Percentiles rank a stretch among this genome's conserved stretches.
These are phyloP conservation scores for Apodemia hepburni DNA, from an alignment of 2,888 invertebrate genomes.

Conservation along the genomic window DNA sequence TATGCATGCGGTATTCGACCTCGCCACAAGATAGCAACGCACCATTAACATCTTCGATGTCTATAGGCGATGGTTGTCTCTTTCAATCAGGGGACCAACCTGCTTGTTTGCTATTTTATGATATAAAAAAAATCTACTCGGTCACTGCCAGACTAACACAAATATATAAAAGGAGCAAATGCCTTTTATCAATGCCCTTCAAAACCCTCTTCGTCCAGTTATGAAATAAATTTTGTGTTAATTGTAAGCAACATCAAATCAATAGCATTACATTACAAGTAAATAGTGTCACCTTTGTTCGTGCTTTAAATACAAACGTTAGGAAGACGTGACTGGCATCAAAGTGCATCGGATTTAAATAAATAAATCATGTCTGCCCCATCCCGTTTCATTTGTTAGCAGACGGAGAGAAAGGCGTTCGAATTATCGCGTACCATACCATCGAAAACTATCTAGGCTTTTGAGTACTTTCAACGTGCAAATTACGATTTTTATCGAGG, in stretches of 20 bases:
- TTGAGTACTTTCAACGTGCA: conserved; percentile 38
- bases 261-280: conserved; percentile 34
- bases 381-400: conserved; percentile 67
- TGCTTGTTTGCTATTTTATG: too few species aligned
- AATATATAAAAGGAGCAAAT: not conserved
- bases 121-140: too few species aligned
- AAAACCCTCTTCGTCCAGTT: not conserved
- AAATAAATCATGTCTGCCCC: conserved; percentile 58
- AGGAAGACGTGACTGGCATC: conserved; percentile 60
- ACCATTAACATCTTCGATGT: too few species aligned
- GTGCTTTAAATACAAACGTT: conserved; percentile 51
- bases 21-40: too few species aligned
- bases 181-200: not conserved
- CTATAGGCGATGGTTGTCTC: too few species aligned
- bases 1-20: too few species aligned
- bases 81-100: too few species aligned
- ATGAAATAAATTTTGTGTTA: conserved; percentile 1
- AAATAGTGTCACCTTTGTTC: conserved; percentile 54
- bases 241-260: conserved; percentile 25
- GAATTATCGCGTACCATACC: conserved; percentile 56
- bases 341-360: conserved; percentile 62
- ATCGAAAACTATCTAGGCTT: conserved; percentile 59
- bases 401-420: conserved; percentile 64
- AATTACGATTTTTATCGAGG: not conserved
- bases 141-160: not conserved